Evolutionary conservation across 2,888 invertebrate species (phyloP), one percentile per base, ranked within the genome.

Genomic region (Ectropis crepuscularia): DNA sequence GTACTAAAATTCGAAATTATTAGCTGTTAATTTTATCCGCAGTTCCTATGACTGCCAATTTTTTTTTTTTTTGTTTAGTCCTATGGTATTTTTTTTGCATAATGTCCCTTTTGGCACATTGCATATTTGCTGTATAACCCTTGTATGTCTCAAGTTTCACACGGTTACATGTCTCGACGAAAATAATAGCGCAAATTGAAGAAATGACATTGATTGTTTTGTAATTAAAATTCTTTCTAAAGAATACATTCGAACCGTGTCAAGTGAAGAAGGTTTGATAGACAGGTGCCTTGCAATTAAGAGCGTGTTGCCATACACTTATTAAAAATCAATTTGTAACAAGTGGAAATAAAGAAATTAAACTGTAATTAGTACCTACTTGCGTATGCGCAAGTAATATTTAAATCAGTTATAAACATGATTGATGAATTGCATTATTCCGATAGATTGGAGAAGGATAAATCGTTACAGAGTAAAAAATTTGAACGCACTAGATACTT

Each of bases 121-220:
- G 4, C 16, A 28, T 28, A 28, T 28, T 1, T 28, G 1, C 16
- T 28, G 16, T 4, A 4, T 7, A 4, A 41, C 8, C 41, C 41
- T 8, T 49, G 6, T 38, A 50, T 11, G 11, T 39, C 8, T 12
- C 8, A 67, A 75, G 75, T 80, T 90, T 90, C 90, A 88, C 90
- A 90, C 90, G 89, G 82, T 82, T 79, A 76, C 70, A 72, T 73
- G 47, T 75, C 74, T 75, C 67, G 78, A 80, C 73, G 77, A 77
- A 74, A 75, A 75, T 78, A 79, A 79, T 79, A 79, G 76, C 73
- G 73, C 74, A 72, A 80, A 76, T 79, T 77, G 75, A 54, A 76
- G 73, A 79, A 69, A 69, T 68, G 73, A 74, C 74, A 71, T 74
- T 75, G 76, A 79, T 78, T 74, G 77, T 75, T 76, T 73, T 70